Evolutionary conservation across 2,888 invertebrate genomes (phyloP), one percentile per base, ranked within the genome.

Genomic region (Saturnia pavonia): DNA sequence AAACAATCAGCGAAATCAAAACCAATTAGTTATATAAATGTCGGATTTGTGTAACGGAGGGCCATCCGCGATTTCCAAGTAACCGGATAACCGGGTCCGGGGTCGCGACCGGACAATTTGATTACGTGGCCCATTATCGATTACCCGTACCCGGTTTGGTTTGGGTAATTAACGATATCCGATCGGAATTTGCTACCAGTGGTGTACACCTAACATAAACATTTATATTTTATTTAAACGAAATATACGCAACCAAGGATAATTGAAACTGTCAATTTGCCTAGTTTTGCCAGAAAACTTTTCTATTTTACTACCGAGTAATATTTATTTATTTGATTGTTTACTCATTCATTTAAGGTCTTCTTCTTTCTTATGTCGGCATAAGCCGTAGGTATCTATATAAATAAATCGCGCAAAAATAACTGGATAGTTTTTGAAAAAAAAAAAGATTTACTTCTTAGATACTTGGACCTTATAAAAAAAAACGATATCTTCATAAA

Each of bases 1-100:
- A 75, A 69, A 54, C 72, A 60, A 77, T 77, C 74, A 75, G 68
- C 42, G 71, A 72, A 75, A 78, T 77, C 72, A 71, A 78, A 74
- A 67, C 72, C 73, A 75, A 76, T 76, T 72, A 75, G 73, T 25
- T 60, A 27, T 25, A 71, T 72, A 73, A 75, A 75, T 75, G 76
- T 78, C 72, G 75, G 74, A 72, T 79, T 74, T 73, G 69, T 63
- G 70, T 43, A 25, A 67, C 19, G 25, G 42, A 68, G 68, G 54
- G 16, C 40, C 40, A n/a, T 40, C 40, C 40, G 27, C 12, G 51
- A 19, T 54, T 19, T 9, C 43, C 65, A 60, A 14, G 14, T 60
- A 27, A 60, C 27, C 57, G 57, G 14, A 60, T 60, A 60, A 60
- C 57, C 57, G 57, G 57, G 57, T 60, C 57, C 57, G 25, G 57